A percentile compares a stretch with the other conserved stretches of the same genome.
Evolutionary conservation across 2,113 vertebrate species (phyloP).

Genomic region (Oreochromis tanganicae): DNA sequence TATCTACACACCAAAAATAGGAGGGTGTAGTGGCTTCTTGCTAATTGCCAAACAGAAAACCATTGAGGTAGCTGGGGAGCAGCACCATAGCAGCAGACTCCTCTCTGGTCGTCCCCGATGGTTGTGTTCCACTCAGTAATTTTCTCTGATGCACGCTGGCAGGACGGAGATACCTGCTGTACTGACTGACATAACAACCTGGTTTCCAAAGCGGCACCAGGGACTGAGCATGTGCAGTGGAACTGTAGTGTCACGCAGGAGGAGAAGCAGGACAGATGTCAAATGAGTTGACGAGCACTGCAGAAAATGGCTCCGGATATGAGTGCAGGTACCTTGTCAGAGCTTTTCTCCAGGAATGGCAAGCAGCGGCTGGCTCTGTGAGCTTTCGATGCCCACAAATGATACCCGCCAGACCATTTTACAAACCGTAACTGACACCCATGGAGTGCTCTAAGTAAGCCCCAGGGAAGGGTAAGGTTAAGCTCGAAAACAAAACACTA

Average conservation of each 20-base stretch:
- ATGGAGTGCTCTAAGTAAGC: slow-evolving; percentile 34
- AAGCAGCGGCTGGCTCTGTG: background rate
- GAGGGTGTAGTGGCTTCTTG: background rate
- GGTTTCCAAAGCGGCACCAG: background rate
- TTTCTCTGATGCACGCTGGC: slow-evolving; percentile 10
- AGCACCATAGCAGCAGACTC: background rate
- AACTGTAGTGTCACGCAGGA: background rate
- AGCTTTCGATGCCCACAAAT: slow-evolving; percentile 3
- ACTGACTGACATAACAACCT: background rate
- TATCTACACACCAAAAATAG: slow-evolving; percentile 32
- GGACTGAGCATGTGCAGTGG: background rate
- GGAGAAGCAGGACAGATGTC: background rate
- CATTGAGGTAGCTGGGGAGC: slow-evolving; percentile 15
- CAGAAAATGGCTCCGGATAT: background rate
- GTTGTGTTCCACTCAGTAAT: slow-evolving; percentile 5
- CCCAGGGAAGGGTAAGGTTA: slow-evolving; percentile 55
- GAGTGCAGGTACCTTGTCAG: background rate
- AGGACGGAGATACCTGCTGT: slow-evolving; percentile 1
- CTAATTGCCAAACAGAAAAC: slow-evolving; percentile 44
- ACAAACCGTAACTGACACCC: slow-evolving; percentile 57
- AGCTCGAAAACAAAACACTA: slow-evolving; percentile 54
- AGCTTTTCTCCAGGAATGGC: background rate
- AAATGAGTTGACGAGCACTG: background rate
- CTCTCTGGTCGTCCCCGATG: background rate
- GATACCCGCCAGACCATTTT: slow-evolving; percentile 23